Conservation (phyloP, 2,888 invertebrate species). For the Yponomeuta sedellus region DNA sequence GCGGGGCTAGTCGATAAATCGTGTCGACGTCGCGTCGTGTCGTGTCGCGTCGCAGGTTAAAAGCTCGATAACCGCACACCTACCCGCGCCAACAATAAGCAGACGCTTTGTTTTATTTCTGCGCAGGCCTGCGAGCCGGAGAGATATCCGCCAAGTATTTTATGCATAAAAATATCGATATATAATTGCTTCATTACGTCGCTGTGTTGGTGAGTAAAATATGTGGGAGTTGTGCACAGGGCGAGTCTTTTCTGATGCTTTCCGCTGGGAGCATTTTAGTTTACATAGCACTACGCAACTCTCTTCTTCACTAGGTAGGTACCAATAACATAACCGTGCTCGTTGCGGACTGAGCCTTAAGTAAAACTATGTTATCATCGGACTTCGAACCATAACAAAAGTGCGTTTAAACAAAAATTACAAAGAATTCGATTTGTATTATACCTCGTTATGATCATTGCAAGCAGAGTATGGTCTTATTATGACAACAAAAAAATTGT, state of each 20-base stretch:
- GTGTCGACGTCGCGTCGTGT: slow-evolving; percentile 58
- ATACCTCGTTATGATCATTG: too few species aligned
- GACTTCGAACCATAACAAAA: too few species aligned
- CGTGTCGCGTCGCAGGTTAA: slow-evolving; percentile 74
- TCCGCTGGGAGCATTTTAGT: background rate
- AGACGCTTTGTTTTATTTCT: slow-evolving; percentile 69
- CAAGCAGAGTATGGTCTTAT: too few species aligned
- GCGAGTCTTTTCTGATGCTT: slow-evolving; percentile 35
- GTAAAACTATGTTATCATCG: too few species aligned
- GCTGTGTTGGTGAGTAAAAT: slow-evolving; percentile 74
- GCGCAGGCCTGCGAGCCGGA: slow-evolving; percentile 49
- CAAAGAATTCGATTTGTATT: too few species aligned
- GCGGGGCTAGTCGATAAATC: slow-evolving; percentile 60
- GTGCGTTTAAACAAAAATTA: too few species aligned
- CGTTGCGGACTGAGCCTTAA: too few species aligned
- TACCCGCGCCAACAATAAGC: slow-evolving; percentile 73
- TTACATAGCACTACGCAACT: background rate
- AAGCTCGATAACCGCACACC: slow-evolving; percentile 76
- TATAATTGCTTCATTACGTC: slow-evolving; percentile 78
- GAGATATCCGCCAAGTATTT: slow-evolving; percentile 73
- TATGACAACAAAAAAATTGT: too few species aligned
- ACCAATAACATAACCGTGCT: too few species aligned
- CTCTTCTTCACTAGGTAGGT: too few species aligned
- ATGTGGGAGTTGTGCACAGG: slow-evolving; percentile 72
- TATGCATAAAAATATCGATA: slow-evolving; percentile 77